Base-by-base conservation (phyloP, 2,797 vertebrate genomes). In the Chloroceryle amazona region DNA sequence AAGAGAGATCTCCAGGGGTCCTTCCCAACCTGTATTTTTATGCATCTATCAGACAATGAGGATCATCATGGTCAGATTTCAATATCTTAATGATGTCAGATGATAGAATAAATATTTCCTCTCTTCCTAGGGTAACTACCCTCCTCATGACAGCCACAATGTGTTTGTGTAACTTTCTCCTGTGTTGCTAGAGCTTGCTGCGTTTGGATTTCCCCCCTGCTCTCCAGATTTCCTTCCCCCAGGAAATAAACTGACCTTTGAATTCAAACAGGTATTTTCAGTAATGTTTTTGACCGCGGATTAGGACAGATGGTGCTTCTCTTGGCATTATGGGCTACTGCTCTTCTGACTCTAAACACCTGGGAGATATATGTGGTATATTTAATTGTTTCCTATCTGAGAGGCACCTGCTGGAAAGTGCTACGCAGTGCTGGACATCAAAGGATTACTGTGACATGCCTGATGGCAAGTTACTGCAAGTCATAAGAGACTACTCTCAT, bases 221-320 rank as follows among this genome's bases (percentile, higher is more conserved):
- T 70, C 29, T 80, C 41, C 47, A 68, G 65, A 47, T 51, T 73
- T 89, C 76, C 65, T 63, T 76, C 25, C 14, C 37, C 42, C 58
- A 61, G 67, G 67, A 89, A 93, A 92, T 25, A 79, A 91, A 79
- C 31, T 9, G 42, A 90, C 62, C 81, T 87, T 76, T 67, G 83
- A 87, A 89, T 82, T 71, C 82, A 91, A 96, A 26, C 35, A 61
- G 80, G 80, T 52, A 85, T 68, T 94, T 90, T 63, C 6, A 0
- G 71, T 42, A 39, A 46, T 29, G 57, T 19, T 85, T 85, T 57
- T 57, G 37, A 49, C 39, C 63, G 60, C 35, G 72, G 41, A 14
- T 9, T 31, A 73, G 63, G 78, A 55, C 83, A 89, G 67, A 74
- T n/a, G 44, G 83, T 78, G 41, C 52, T 85, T 72, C 86, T 78